Evolutionary conservation across 2,113 vertebrate genomes (phyloP).

Genomic region (Danio rerio): GRCz12tu NC_133183.1:33809501-33810000

Average conservation of each 20-base stretch:
- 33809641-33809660: constrained; percentile 45
- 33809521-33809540: too few relatives aligned
- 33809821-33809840: constrained; percentile 46
- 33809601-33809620: constrained; percentile 61
- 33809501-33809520: neutral
- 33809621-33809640: constrained; percentile 61
- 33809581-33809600: constrained; percentile 4
- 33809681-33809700: constrained; percentile 6
- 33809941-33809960: neutral
- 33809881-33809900: neutral
- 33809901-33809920: neutral
- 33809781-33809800: constrained; percentile 63
- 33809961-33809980: neutral
- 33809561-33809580: neutral
- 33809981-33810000: neutral
- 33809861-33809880: constrained; percentile 4
- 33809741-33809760: constrained; percentile 76
- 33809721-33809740: constrained; percentile 27
- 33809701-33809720: constrained; percentile 33
- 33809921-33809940: neutral
- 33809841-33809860: constrained; percentile 73
- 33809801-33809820: constrained; percentile 56
- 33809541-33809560: neutral
- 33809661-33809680: constrained; percentile 42
- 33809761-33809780: constrained; percentile 67